Percentiles rank a stretch among this genome's conserved stretches.
Evolutionary conservation across 2,113 vertebrate species (phyloP).

Genomic region (Tautogolabrus adspersus): DNA sequence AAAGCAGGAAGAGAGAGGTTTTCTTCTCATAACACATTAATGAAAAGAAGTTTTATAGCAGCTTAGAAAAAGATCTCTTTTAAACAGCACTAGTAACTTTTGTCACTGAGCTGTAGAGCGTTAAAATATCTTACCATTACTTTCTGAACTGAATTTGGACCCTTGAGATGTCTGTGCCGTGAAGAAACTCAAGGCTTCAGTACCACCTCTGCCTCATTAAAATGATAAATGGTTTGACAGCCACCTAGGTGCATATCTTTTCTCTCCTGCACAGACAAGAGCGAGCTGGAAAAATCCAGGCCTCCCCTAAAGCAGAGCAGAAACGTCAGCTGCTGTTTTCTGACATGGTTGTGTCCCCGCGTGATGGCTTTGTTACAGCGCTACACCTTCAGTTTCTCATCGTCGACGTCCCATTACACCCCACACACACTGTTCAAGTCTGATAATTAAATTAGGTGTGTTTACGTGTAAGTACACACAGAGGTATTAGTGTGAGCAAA

Average conservation of each 20-base stretch:
- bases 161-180: background rate
- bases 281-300: slow-evolving; percentile 20
- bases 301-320: slow-evolving; percentile 15
- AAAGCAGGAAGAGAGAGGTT: background rate
- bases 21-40: background rate
- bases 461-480: background rate
- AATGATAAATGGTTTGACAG: slow-evolving; percentile 63
- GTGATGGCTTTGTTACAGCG: slow-evolving; percentile 8
- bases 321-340: slow-evolving; percentile 24
- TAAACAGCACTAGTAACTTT: background rate
- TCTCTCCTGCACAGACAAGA: slow-evolving; percentile 18
- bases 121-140: background rate
- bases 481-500: background rate
- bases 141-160: slow-evolving; percentile 27
- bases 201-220: slow-evolving; percentile 55
- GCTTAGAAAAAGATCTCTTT: background rate
- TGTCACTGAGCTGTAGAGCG: background rate
- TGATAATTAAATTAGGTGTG: slow-evolving; percentile 13
- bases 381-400: background rate
- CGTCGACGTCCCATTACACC: background rate
- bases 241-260: slow-evolving; percentile 26
- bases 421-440: background rate
- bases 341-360: background rate
- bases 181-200: slow-evolving; percentile 10
- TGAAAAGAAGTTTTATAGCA: background rate